Evolutionary conservation across 1,140 invertebrate species (phyloP).

Genomic region (Scylla paramamosain): DNA sequence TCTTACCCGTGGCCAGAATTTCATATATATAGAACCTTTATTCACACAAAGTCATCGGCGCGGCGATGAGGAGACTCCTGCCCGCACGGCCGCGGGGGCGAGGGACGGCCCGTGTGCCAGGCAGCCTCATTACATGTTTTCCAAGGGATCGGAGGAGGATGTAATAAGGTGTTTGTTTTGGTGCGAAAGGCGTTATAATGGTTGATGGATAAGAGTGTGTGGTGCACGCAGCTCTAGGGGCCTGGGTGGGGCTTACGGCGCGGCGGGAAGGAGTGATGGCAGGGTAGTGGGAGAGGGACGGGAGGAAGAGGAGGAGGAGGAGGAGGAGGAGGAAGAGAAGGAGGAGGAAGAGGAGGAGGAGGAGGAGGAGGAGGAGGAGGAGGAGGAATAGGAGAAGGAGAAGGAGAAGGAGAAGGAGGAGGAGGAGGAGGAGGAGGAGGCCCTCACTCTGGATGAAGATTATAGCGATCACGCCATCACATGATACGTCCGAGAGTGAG

Average conservation of each 20-base stretch:
- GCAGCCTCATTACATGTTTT: constrained; percentile 55
- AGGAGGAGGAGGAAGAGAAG: not conserved
- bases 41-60: not conserved
- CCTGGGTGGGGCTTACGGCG: constrained; percentile 55
- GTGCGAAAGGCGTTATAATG: constrained; percentile 77
- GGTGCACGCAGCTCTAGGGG: constrained; percentile 71
- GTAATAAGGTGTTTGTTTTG: constrained; percentile 77
- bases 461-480: constrained; percentile 75
- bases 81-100: not conserved
- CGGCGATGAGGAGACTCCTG: not conserved
- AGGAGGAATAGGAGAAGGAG: not conserved
- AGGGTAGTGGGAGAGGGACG: not conserved
- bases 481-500: constrained; percentile 74
- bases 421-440: not conserved
- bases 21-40: constrained; percentile 44
- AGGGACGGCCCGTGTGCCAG: not conserved
- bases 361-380: not conserved
- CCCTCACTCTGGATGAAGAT: constrained; percentile 70
- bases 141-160: constrained; percentile 72
- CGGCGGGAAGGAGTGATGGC: not conserved
- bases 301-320: not conserved
- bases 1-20: constrained; percentile 42
- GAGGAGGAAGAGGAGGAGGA: not conserved
- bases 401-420: not conserved
- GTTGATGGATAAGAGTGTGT: constrained; percentile 75